These are phyloP conservation scores for Oreotragus oreotragus DNA, from an alignment of 2,113 vertebrate genomes.

Conservation along the genomic window DNA sequence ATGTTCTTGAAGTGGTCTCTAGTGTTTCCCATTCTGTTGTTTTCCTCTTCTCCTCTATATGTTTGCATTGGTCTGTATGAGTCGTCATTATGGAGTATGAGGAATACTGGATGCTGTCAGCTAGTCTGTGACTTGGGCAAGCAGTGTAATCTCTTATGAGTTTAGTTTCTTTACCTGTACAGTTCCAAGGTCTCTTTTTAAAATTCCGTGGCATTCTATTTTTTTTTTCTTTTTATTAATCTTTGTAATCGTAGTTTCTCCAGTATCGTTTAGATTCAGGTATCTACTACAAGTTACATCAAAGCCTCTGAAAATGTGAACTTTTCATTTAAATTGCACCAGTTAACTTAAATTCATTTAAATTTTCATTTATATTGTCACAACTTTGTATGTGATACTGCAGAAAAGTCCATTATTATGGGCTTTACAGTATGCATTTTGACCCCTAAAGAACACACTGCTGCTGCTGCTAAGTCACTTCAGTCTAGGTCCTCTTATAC, in stretches of 20 bases:
- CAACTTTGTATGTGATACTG: not conserved
- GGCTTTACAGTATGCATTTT: not conserved
- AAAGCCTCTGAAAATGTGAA: not conserved
- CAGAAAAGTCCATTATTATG: not conserved
- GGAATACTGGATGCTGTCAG: not conserved
- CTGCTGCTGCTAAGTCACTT: too few relatives aligned
- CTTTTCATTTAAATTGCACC: not conserved
- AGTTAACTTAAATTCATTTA: not conserved
- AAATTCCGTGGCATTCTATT: not conserved
- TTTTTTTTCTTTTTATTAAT: not conserved
- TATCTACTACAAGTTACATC: not conserved
- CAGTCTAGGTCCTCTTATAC: not conserved
- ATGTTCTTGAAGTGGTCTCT: not conserved
- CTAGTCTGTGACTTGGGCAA: not conserved
- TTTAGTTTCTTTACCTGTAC: not conserved
- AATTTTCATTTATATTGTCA: not conserved
- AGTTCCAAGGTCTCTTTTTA: not conserved
- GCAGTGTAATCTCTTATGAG: not conserved
- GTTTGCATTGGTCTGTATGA: not conserved
- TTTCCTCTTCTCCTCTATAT: not conserved
- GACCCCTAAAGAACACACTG: not conserved
- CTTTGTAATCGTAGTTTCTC: not conserved
- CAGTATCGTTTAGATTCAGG: not conserved
- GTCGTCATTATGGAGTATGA: not conserved
- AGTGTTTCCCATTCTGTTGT: not conserved